Evolutionary conservation across 1,140 invertebrate species (phyloP).

Genomic region (Aphaenogaster floridana): DNA sequence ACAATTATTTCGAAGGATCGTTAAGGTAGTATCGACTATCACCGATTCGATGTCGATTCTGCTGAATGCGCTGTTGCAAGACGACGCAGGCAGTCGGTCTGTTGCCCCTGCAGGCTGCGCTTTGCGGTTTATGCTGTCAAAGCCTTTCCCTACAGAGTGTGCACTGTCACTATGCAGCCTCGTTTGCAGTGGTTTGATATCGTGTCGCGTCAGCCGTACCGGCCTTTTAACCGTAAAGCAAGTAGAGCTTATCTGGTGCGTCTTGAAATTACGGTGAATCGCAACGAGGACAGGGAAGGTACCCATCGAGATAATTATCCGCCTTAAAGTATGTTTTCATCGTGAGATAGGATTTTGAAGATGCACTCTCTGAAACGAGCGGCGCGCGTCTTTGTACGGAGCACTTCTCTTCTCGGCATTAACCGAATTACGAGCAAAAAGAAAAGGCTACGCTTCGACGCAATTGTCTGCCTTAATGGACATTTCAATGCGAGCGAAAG

Average conservation of each 20-base stretch:
- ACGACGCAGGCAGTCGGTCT: constrained; percentile 47
- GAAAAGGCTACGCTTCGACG: constrained; percentile 15
- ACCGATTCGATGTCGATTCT: constrained; percentile 42
- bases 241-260: constrained; percentile 53
- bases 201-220: constrained; percentile 76
- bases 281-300: neutral
- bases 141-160: constrained; percentile 73
- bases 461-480: constrained; percentile 47
- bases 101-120: constrained; percentile 64
- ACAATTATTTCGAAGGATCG: constrained; percentile 2
- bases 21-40: constrained; percentile 23
- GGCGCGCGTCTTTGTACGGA: constrained; percentile 16
- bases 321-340: constrained; percentile 52
- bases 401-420: neutral
- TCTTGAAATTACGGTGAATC: constrained; percentile 42
- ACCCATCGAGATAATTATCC: constrained; percentile 61
- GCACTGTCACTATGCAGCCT: constrained; percentile 65
- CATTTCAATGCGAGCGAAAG: constrained; percentile 14
- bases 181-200: constrained; percentile 79
- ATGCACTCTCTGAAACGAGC: constrained; percentile 37
- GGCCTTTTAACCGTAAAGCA: constrained; percentile 49
- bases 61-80: constrained; percentile 61
- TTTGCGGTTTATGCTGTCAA: constrained; percentile 83
- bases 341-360: constrained; percentile 45
- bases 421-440: constrained; percentile 41